Base-by-base conservation (phyloP, 2,797 vertebrate genomes). In the Anguilla marmorata region DNA sequence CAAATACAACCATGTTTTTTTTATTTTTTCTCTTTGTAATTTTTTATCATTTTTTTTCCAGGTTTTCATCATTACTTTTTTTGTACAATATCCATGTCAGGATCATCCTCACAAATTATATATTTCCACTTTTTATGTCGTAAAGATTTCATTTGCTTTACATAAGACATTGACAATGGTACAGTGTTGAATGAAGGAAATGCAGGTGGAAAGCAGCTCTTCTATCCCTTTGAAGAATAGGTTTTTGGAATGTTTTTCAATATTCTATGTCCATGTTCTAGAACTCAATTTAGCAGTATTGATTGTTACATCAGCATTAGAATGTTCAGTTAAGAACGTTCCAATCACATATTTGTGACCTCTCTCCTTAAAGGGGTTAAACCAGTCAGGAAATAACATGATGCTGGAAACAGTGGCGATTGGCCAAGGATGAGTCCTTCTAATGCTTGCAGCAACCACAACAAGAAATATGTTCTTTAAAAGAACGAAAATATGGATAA, bases 381-480 rank as follows among this genome's bases (percentile, higher is more conserved):
- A 66, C 76, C 14, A 86, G 79, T 83, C 58, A 60, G 16, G 74
- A 58, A 41, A 41, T 41, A n/a, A 85, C 60, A 41, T 14, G 54
- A 21, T 52, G 60, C 85, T 27, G 54, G 52, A 66, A 74, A 37
- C 74, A n/a, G 50, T n/a, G 8, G 60, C 50, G 85, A 85, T 58
- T 5, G 85, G 85, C 69, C 86, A 82, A n/a, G 60, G 54, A 60
- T 79, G 30, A 27, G 69, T 66, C 66, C 80, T 63, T 82, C 87
- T 52, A 85, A 89, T 91, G 89, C 90, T 89, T 91, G 90, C 89
- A 91, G 41, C 41, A 3, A 80, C 76, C 41, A 48, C 79, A 50
- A 63, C 2, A 85, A 93, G 91, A 85, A 88, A 93, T 88, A 85
- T 86, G 89, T 91, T 93, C 84, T 91, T 89, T 87, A 88, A 91